Conservation (phyloP, 2,888 invertebrate species). For the Eurois occulta region DNA sequence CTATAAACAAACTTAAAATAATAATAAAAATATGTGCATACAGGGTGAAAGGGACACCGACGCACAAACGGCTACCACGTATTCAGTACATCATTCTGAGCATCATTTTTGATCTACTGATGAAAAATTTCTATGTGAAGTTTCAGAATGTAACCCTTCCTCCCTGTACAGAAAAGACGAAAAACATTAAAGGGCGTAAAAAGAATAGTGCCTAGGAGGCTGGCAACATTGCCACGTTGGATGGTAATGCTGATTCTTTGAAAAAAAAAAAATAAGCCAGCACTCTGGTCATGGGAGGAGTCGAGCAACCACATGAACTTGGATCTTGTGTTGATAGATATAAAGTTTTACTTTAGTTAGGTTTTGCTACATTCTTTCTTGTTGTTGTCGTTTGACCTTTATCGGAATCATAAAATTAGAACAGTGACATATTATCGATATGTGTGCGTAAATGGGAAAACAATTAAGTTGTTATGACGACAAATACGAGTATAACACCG, state of each 20-base stretch:
- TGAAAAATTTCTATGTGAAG: too few relatives aligned
- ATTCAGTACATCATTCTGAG: too few relatives aligned
- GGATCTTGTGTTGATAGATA: background rate
- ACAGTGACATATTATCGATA: background rate
- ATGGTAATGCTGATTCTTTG: background rate
- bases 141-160: too few relatives aligned
- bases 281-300: background rate
- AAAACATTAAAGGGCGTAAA: too few relatives aligned
- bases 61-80: too few relatives aligned
- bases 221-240: background rate
- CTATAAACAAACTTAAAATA: background rate
- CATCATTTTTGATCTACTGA: too few relatives aligned
- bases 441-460: background rate
- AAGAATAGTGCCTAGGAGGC: background rate
- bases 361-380: background rate
- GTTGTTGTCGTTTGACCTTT: too few relatives aligned
- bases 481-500: background rate
- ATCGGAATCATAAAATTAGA: background rate
- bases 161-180: too few relatives aligned
- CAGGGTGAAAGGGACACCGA: too few relatives aligned
- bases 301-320: background rate
- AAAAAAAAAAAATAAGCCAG: fast-evolving
- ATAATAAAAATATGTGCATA: too few relatives aligned
- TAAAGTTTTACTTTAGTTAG: background rate
- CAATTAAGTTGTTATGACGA: background rate